A percentile compares a stretch with the other conserved stretches of the same genome.
These are phyloP conservation scores for Porites australiensis DNA, from an alignment of 64 coral and sea anemone genomes.

Conservation along the genomic window DNA sequence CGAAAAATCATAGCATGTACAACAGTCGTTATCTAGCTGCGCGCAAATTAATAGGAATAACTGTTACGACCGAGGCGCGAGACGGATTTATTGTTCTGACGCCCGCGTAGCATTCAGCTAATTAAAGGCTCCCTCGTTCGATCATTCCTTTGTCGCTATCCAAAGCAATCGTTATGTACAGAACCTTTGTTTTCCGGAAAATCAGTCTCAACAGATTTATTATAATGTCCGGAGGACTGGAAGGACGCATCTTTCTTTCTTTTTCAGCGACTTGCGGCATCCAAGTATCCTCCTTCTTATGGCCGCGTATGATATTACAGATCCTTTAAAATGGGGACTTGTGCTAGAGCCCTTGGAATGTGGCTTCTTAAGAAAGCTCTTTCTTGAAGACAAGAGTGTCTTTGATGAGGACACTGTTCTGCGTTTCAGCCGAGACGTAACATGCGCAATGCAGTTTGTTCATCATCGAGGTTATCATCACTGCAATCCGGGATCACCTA, in stretches of 20 bases:
- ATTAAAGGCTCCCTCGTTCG: no score
- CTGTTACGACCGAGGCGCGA: no score
- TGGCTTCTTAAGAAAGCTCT: conserved; percentile 73
- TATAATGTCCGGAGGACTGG: no score
- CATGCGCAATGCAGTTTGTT: conserved; percentile 84
- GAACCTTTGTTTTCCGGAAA: no score
- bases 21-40: no score
- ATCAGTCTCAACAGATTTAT: no score
- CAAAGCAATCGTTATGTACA: no score
- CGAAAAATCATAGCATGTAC: no score
- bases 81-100: no score
- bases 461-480: conserved; percentile 86
- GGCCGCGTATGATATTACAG: conserved; percentile 61
- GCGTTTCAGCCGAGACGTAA: conserved; percentile 65
- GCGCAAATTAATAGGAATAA: no score
- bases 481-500: conserved; percentile 82
- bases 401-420: conserved; percentile 81
- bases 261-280: conserved; percentile 79
- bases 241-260: neutral
- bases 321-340: conserved; percentile 41
- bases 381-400: conserved; percentile 70
- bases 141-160: no score
- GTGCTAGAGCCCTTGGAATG: conserved; percentile 80
- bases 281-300: conserved; percentile 87
- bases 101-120: no score